Evolutionary conservation across 2,113 vertebrate species (phyloP), one percentile per base, ranked within the genome.

Genomic region (Aleadryas rufinucha): DNA sequence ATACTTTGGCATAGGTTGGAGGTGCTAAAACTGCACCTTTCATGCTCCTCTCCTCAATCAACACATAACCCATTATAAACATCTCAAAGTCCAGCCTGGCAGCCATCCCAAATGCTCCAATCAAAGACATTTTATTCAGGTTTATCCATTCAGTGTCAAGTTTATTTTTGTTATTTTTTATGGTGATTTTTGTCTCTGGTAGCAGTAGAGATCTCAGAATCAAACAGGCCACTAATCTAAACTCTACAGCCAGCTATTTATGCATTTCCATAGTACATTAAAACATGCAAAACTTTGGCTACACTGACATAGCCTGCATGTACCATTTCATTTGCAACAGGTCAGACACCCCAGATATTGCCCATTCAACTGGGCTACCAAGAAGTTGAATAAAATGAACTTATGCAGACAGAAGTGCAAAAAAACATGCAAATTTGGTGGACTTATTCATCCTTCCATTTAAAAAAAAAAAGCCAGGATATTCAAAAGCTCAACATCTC

Each of bases 41-140:
- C 85, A 93, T 69, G 85, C 42, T 84, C 52, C 84, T 94, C 90
- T 96, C 61, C 70, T 98, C 96, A 95, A 70, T 97, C 97, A 98
- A 97, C 97, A 97, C 84, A 39, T 86, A 96, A 39, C 82, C 39
- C 94, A 91, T 92, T 97, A 93, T 90, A 97, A 98, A 98, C 92
- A 97, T 85, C 87, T 86, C 75, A 47, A 80, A 93, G 84, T 91
- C 89, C 88, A 96, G 68, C 37, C 85, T 97, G 97, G 96, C 97
- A 97, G 71, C 88, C 59, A 63, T 94, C 96, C 95, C 91, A 96
- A 94, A 69, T 44, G 72, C 66, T 97, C 87, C 56, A 97, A 88
- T 95, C 94, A 97, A 97, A 98, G 97, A 77, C 19, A 96, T 97
- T 95, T 97, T 97, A 95, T 97, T 97, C 93, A 95, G 80, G 78